Conservation (phyloP, 2,888 invertebrate genomes). For the Lithodes maja region DNA sequence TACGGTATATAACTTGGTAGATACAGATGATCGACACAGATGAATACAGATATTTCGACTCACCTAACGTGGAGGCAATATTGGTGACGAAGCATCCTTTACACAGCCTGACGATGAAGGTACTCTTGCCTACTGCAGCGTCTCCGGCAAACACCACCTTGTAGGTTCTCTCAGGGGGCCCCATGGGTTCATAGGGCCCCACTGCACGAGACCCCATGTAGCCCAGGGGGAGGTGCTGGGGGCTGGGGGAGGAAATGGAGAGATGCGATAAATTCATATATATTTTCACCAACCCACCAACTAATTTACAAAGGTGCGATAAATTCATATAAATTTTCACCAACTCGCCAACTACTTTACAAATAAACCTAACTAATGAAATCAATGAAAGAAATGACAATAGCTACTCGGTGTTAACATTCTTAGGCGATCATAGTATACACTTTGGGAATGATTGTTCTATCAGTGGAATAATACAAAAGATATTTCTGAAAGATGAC, state of each 20-base stretch:
- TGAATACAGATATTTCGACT: background rate
- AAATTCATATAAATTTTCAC: background rate
- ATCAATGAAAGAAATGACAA: no score
- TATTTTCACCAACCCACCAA: no score
- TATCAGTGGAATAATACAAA: no score
- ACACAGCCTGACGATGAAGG: constrained; percentile 79
- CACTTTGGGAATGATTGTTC: no score
- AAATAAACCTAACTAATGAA: no score
- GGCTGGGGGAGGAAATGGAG: constrained; percentile 16
- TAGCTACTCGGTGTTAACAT: background rate
- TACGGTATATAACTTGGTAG: no score
- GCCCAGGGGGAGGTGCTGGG: constrained; percentile 5
- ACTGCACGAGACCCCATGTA: background rate
- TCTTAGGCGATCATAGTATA: no score
- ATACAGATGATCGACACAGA: no score
- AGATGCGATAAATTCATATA: background rate
- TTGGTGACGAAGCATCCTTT: constrained; percentile 78
- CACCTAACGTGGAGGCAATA: constrained; percentile 77
- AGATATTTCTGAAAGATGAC: no score
- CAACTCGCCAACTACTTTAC: no score
- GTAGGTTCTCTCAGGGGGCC: constrained; percentile 79
- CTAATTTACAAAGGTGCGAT: background rate
- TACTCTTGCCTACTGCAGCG: constrained; percentile 80
- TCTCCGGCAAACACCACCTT: constrained; percentile 80
- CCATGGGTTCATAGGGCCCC: constrained; percentile 71